phyloP scores from a whole-genome alignment of 2,113 vertebrate genomes.

The Sinocyclocheilus anshuiensis region DNA sequence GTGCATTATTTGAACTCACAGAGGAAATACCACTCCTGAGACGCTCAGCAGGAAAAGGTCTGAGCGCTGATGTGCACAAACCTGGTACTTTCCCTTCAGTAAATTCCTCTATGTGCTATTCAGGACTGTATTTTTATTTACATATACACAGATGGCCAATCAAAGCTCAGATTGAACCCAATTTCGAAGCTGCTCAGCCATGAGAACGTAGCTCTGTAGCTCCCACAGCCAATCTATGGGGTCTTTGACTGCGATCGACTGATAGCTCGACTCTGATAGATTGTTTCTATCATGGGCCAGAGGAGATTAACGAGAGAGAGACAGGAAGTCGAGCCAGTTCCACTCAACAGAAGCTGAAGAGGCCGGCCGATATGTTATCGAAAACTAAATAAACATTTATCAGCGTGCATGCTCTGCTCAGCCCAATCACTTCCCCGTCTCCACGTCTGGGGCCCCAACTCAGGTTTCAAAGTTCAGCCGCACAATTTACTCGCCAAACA shows the following conservation, averaged over 20 bases:
- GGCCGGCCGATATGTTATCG: constrained; percentile 38
- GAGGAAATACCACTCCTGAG: constrained; percentile 25
- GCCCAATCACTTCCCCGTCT: constrained; percentile 49
- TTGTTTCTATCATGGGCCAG: constrained; percentile 16
- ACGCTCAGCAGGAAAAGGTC: constrained; percentile 10
- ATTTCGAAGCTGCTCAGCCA: not conserved
- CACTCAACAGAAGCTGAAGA: constrained; percentile 43
- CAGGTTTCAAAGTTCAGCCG: constrained; percentile 69
- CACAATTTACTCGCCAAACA: constrained; percentile 32
- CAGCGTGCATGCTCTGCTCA: constrained; percentile 44
- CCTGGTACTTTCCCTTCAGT: not conserved
- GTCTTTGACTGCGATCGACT: constrained; percentile 22
- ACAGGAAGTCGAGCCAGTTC: constrained; percentile 18
- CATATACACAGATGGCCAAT: not conserved
- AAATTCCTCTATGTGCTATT: constrained; percentile 9
- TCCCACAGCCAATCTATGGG: not conserved
- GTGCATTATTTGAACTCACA: constrained; percentile 50
- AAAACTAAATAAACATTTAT: constrained; percentile 53
- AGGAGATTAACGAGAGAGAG: constrained; percentile 15
- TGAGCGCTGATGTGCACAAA: not conserved
- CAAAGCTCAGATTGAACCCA: not conserved
- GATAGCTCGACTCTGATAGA: constrained; percentile 37
- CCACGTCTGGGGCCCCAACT: constrained; percentile 47
- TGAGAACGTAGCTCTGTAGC: not conserved
- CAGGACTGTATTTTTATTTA: constrained; percentile 24